Evolutionary conservation across 2,888 invertebrate species (phyloP).

Genomic region (Odontothrips loti): DNA sequence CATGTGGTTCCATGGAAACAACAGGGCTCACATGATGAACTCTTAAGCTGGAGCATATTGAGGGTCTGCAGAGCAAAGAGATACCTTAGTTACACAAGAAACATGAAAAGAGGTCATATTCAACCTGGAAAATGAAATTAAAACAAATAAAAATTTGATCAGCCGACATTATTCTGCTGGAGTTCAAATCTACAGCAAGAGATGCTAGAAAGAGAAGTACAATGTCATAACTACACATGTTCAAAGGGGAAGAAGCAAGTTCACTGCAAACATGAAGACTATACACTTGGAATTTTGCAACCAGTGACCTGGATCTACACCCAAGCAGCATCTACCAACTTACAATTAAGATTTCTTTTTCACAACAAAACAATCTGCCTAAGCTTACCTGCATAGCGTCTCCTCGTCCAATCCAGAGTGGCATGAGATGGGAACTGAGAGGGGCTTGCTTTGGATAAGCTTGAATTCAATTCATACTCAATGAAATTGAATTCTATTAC

Average conservation of each 20-base stretch:
- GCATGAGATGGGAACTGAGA: too few species aligned
- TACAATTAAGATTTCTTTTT: neutral
- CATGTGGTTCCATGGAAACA: conserved; percentile 41
- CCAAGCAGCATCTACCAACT: neutral
- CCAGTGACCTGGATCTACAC: neutral
- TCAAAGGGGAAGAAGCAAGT: neutral
- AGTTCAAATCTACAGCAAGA: neutral
- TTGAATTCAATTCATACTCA: too few species aligned
- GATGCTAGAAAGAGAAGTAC: neutral
- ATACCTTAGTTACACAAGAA: neutral
- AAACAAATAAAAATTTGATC: neutral
- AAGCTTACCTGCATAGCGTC: conserved; percentile 31
- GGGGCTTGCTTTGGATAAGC: too few species aligned
- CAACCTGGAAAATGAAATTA: neutral
- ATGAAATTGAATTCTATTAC: too few species aligned
- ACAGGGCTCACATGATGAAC: conserved; percentile 40
- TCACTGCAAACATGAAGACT: conserved; percentile 3
- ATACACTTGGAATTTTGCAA: neutral
- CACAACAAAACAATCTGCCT: neutral
- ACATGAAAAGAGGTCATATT: neutral
- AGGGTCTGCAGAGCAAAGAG: neutral
- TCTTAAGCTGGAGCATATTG: conserved; percentile 33
- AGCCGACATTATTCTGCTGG: neutral
- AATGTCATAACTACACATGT: neutral
- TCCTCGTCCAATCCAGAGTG: too few species aligned